Base-by-base conservation (phyloP, 2,888 invertebrate genomes). In the Elegia similella region DNA sequence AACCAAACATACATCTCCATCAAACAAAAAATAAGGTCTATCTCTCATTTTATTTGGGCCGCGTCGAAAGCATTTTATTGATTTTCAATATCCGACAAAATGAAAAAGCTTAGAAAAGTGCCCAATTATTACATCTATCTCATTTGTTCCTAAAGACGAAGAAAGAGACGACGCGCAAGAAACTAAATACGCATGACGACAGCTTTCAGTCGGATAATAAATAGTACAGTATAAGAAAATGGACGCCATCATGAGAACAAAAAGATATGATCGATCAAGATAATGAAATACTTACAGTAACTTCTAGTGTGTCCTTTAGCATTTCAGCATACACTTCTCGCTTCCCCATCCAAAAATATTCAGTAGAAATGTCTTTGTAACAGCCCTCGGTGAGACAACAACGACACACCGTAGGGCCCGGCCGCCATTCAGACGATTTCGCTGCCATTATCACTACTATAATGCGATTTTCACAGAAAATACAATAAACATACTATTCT, bases 281-380 rank as follows among this genome's bases (percentile, higher is more conserved):
- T 46, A 57, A 30, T 13, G 23, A 52, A 0, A 55, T 52, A 84
- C 89, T 87, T 73, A 90, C 90, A 34, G 74, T 72, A 16, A 90
- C 62, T 62, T 78, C 84, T 13, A 90, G 82, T 12, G 87, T 82
- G 1, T 88, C 84, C 1, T 75, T 68, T 16, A 91, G 78, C 89
- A 91, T 90, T 70, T 90, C 90, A 2, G 84, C 75, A 63, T 91
- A 91, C 32, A 90, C 88, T 75, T 91, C 90, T 44, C 86, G 76
- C 62, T 88, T 88, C 59, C 90, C 90, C 90, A 91, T 91, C 90
- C 90, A 91, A 64, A 90, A 89, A 76, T 91, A 91, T 79, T 90
- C 89, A 12, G 90, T 89, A 38, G 90, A 88, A 73, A 91, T 89
- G 66, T 91, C 90, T 68, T 91, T 91, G 64, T 91, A 90, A 60